phyloP scores from a whole-genome alignment of 2,797 vertebrate species.

The Pangasius larnaudii region DNA sequence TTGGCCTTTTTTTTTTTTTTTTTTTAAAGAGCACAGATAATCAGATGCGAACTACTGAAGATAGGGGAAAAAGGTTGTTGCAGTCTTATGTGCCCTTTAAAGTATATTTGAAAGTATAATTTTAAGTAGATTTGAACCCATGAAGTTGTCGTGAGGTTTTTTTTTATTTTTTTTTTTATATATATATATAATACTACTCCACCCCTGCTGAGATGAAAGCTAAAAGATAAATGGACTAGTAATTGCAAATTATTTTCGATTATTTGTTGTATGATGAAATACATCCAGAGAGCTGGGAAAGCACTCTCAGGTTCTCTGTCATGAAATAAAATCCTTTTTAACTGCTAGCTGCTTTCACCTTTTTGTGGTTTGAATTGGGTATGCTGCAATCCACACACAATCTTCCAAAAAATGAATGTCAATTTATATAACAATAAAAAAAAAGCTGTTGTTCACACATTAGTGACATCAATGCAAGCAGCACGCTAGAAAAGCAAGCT shows the following conservation, averaged over 20 bases:
- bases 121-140: background rate
- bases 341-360: background rate
- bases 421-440: background rate
- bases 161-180: background rate
- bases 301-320: background rate
- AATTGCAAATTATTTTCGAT: background rate
- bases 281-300: background rate
- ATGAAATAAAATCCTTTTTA: background rate
- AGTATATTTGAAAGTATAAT: conserved; percentile 11
- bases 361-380: background rate
- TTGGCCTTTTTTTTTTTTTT: background rate
- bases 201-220: background rate
- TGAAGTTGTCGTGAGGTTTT: background rate
- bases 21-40: background rate
- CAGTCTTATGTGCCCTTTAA: conserved; percentile 2
- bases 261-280: background rate
- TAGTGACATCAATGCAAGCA: background rate
- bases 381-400: background rate
- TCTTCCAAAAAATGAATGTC: background rate
- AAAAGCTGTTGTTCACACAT: background rate
- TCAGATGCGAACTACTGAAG: background rate
- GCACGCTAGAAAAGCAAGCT: background rate
- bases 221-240: background rate
- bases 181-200: background rate
- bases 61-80: no score